Conservation (phyloP, 23 tunicate species). For the Oikopleura albicans region DNA sequence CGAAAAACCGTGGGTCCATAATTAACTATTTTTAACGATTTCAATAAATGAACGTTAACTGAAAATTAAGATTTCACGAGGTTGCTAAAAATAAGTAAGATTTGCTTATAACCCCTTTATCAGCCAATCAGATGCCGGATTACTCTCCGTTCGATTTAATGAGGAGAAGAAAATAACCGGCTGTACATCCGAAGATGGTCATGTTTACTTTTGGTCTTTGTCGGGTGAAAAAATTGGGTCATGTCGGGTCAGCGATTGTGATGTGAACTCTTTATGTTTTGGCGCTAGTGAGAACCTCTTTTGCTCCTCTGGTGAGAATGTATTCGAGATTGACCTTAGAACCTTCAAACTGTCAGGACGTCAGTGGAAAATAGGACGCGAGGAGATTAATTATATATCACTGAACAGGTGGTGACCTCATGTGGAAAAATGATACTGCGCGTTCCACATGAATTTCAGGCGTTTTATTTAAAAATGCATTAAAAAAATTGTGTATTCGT, state of each 20-base stretch:
- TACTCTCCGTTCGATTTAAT: not conserved
- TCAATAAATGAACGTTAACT: too few relatives aligned
- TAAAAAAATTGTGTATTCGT: too few relatives aligned
- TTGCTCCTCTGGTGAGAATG: not conserved
- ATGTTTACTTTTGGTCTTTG: not conserved
- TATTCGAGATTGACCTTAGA: not conserved
- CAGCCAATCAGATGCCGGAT: not conserved
- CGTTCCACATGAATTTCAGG: too few relatives aligned
- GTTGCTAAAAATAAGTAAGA: too few relatives aligned
- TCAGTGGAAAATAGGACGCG: not conserved
- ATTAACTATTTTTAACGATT: too few relatives aligned
- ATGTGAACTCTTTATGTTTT: not conserved
- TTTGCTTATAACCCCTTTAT: too few relatives aligned
- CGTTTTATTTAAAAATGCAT: too few relatives aligned
- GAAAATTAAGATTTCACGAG: too few relatives aligned
- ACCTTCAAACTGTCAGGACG: not conserved
- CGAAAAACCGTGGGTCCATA: too few relatives aligned
- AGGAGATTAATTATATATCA: not conserved
- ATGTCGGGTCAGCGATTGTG: not conserved
- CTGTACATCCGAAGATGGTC: not conserved
- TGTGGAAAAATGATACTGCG: too few relatives aligned
- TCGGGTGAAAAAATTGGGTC: not conserved
- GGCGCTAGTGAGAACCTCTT: not conserved
- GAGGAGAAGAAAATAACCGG: not conserved
- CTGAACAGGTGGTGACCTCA: too few relatives aligned